Evolutionary conservation across 2,113 vertebrate species (phyloP), one percentile per base, ranked within the genome.

Genomic region (Butorides virescens): DNA sequence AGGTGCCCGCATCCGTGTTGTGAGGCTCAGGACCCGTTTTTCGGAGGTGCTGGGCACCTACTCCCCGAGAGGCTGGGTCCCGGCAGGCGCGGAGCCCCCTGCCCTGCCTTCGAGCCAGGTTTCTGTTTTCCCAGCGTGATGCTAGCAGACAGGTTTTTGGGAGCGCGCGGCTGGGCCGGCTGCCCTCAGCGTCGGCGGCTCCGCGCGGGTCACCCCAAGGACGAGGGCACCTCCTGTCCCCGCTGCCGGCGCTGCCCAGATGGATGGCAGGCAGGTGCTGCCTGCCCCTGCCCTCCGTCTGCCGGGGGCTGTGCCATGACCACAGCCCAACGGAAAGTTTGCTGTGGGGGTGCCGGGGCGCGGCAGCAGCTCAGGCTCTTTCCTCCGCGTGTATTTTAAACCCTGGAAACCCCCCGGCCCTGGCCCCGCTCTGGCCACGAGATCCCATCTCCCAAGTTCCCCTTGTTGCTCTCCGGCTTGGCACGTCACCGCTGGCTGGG

Each of bases 391-490:
- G 42, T 92, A 81, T 96, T 97, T 95, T 91, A 58, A 96, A 86
- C 37, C 32, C 80, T 83, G 95, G 94, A 94, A 97, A 86, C n/a
- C 58, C 88, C 92, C 86, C 27, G 6, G 83, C 86, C 86, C 63
- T 53, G 78, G 72, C 79, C 72, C 36, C 0, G 8, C 49, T 75
- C 73, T 85, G 12, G 2, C 90, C 94, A 86, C 22, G 0, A 93
- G 94, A 92, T 96, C 90, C 75, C 5, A 1, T 46, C 79, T 86
- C 88, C 90, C 92, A 83, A 86, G 96, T 95, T 96, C 92, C 93
- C 32, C 96, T 93, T 92, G 93, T 37, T 79, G 87, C 53, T 92
- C 49, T 76, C 44, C 2, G 12, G 47, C 65, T 91, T 39, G 0
- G 39, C 53, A 11, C 1, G 5, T 67, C 72, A 30, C 65, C 2